Percentiles rank a stretch among this genome's conserved stretches.
phyloP scores from a whole-genome alignment of 2,797 vertebrate species.

The Bradypodion ventrale region DNA sequence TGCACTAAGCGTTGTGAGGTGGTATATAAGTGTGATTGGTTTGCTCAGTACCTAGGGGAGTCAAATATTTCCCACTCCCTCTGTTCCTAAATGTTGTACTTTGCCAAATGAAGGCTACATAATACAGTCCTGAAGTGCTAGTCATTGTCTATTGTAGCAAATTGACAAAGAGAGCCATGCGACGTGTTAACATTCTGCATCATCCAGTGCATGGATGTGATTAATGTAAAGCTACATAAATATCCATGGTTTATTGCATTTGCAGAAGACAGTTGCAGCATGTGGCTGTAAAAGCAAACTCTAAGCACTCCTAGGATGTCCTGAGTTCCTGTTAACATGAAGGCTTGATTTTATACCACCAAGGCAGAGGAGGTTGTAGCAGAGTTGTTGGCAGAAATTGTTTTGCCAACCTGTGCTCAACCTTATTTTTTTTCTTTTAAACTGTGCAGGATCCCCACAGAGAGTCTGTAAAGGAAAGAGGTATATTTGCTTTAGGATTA shows the following conservation, averaged over 20 bases:
- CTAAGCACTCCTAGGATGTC: background rate
- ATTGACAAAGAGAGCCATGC: background rate
- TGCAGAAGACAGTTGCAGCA: background rate
- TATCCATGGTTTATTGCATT: background rate
- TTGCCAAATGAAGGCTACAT: background rate
- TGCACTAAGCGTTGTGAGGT: too few relatives aligned
- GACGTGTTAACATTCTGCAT: background rate
- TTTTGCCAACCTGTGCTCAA: background rate
- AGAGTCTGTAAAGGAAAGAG: background rate
- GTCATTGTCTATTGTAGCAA: background rate
- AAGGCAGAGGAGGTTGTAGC: background rate
- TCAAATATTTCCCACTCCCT: background rate
- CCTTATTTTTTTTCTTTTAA: background rate
- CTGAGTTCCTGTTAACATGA: background rate
- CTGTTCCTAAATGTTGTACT: background rate
- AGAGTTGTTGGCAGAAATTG: background rate
- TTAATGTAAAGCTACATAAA: background rate
- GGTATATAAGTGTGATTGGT: too few relatives aligned
- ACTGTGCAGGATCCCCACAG: conserved; percentile 16
- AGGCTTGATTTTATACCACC: background rate
- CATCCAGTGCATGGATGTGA: background rate
- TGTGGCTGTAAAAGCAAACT: background rate
- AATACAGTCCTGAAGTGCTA: background rate
- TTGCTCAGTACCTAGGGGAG: background rate
- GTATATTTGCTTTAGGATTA: conserved; percentile 15